Percentiles rank a stretch among this genome's conserved stretches.
Conservation (phyloP, 2,888 invertebrate species). For the Trachelus iudaicus region DNA sequence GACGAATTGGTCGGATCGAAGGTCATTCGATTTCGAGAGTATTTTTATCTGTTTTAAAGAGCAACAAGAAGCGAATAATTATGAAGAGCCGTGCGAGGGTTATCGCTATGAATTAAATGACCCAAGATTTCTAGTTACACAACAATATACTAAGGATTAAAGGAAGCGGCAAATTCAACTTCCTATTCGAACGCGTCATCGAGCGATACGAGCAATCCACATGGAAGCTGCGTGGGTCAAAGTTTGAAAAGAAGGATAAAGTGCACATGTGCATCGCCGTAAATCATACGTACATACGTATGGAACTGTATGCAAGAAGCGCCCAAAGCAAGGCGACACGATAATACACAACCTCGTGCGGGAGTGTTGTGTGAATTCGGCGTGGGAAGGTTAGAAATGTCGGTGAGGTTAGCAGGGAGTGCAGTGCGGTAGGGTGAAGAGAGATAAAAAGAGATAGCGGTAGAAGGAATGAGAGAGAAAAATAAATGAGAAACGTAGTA, state of each 20-base stretch:
- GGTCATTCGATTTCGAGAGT: too few relatives aligned
- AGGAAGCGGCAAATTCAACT: background rate
- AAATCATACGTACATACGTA: background rate
- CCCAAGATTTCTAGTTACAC: background rate
- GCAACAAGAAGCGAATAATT: background rate
- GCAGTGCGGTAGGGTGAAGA: background rate
- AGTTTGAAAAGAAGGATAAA: background rate
- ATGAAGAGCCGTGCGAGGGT: background rate
- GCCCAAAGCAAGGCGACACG: background rate
- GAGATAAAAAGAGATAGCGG: background rate
- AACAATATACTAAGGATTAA: background rate
- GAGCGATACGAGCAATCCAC: background rate
- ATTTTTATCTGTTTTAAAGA: background rate
- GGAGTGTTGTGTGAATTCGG: background rate
- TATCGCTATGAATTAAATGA: background rate
- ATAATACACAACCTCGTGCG: background rate
- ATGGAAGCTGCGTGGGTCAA: background rate
- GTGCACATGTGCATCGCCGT: background rate
- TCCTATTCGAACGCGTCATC: background rate
- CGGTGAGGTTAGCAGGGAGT: background rate
- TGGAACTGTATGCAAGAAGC: background rate
- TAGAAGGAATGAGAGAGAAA: background rate
- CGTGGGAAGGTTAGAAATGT: background rate
- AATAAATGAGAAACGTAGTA: conserved; percentile 8
- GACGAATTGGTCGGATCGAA: too few relatives aligned